A percentile compares a stretch with the other conserved stretches of the same genome.
Evolutionary conservation across 2,797 vertebrate species (phyloP).

Genomic region (Cossypha dichroa): DNA sequence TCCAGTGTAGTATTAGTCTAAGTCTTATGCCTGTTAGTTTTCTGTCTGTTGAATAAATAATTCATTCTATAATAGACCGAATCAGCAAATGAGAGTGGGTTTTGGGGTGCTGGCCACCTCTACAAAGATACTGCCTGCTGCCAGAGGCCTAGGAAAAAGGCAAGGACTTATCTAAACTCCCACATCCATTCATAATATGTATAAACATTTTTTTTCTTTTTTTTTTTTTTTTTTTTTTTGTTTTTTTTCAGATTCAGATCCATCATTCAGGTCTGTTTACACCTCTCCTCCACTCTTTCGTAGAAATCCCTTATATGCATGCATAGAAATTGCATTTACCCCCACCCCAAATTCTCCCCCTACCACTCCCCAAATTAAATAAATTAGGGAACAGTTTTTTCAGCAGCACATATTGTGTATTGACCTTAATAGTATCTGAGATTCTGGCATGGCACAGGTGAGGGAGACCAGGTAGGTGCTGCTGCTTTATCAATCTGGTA

Average conservation of each 20-base stretch:
- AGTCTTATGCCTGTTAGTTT: no score
- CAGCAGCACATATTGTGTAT: background rate
- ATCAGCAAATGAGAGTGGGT: background rate
- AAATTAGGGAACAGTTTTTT: background rate
- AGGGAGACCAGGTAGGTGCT: background rate
- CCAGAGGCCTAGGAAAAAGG: background rate
- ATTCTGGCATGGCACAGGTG: background rate
- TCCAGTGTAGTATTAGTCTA: background rate
- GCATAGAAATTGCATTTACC: background rate
- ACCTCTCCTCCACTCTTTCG: rapidly evolving
- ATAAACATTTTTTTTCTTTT: background rate
- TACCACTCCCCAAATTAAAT: background rate
- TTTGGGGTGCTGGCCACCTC: background rate
- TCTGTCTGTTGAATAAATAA: no score
- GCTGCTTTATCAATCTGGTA: background rate
- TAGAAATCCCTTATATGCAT: background rate
- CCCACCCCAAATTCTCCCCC: background rate
- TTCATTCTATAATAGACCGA: background rate
- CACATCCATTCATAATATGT: background rate
- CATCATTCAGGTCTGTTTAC: background rate
- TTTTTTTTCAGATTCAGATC: background rate
- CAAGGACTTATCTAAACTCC: background rate
- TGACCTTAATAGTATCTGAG: background rate
- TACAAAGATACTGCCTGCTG: background rate
- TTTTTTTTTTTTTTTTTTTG: background rate